phyloP scores from a whole-genome alignment of 2,888 invertebrate species.

The Lithodes maja region DNA sequence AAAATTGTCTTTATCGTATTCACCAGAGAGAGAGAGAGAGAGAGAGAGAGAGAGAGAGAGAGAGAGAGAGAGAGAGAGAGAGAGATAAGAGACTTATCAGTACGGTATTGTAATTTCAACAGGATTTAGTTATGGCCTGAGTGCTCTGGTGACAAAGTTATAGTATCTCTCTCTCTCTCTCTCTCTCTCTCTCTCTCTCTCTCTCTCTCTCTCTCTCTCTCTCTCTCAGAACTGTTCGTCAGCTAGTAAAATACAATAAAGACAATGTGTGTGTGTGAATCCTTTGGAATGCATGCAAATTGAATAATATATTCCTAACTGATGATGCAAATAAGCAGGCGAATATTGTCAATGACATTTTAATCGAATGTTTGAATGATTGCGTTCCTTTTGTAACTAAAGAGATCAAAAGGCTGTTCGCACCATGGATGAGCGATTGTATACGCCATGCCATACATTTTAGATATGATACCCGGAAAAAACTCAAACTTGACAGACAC shows the following conservation, averaged over 20 bases:
- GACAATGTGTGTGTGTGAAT: background rate
- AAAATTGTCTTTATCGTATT: too few relatives aligned
- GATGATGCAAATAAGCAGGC: background rate
- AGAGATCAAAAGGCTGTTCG: slow-evolving; percentile 1
- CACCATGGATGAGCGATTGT: slow-evolving; percentile 22
- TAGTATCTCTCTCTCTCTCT: too few relatives aligned
- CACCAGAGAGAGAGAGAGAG: too few relatives aligned
- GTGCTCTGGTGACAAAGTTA: too few relatives aligned
- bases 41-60: too few relatives aligned
- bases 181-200: too few relatives aligned
- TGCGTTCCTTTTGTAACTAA: background rate
- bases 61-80: too few relatives aligned
- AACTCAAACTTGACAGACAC: background rate
- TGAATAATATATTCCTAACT: background rate
- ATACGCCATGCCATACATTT: background rate
- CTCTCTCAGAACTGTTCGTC: background rate
- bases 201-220: too few relatives aligned
- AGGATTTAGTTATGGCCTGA: too few relatives aligned
- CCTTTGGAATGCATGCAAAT: background rate
- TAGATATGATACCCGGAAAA: background rate
- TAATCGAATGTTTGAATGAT: background rate
- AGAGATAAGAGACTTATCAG: too few relatives aligned
- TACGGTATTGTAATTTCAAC: too few relatives aligned
- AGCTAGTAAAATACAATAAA: background rate
- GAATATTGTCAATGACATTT: background rate